Percentiles rank a stretch among this genome's conserved stretches.
Conservation (phyloP, 2,888 invertebrate species). For the Drosophila anomelani region DNA sequence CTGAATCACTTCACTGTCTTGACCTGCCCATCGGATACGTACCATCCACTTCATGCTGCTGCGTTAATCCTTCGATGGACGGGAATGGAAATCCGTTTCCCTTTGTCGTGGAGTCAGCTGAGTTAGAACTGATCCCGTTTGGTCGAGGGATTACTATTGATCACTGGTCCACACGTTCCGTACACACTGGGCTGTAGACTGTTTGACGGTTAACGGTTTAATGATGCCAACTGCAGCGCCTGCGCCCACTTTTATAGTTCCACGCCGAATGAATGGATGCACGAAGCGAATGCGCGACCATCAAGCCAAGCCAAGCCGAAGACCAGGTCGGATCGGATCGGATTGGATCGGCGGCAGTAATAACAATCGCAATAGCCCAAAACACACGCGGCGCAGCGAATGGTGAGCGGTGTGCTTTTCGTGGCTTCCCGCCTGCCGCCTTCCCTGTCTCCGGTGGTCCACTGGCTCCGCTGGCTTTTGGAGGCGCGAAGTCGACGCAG, state of each 20-base stretch:
- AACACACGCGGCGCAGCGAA: constrained; percentile 62
- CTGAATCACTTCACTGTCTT: constrained; percentile 22
- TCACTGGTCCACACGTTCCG: constrained; percentile 60
- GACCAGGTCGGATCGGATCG: constrained; percentile 28
- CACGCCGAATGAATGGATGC: constrained; percentile 61
- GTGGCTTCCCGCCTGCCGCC: constrained; percentile 17
- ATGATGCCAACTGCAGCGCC: constrained; percentile 83
- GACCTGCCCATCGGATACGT: constrained; percentile 66
- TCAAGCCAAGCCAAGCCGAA: constrained; percentile 33
- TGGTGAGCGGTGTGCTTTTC: constrained; percentile 68
- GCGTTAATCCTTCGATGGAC: constrained; percentile 54
- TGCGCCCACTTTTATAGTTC: constrained; percentile 84
- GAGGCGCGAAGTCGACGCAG: constrained; percentile 77
- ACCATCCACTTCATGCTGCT: constrained; percentile 83
- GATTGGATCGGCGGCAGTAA: constrained; percentile 52
- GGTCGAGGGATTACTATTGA: constrained; percentile 52
- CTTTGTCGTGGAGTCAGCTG: constrained; percentile 46
- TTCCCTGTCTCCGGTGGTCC: constrained; percentile 33
- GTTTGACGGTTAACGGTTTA: constrained; percentile 84
- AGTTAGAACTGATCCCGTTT: constrained; percentile 50
- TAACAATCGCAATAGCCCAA: constrained; percentile 78
- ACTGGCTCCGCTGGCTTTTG: constrained; percentile 51
- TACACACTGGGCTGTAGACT: constrained; percentile 60
- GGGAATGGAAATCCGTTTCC: constrained; percentile 50
- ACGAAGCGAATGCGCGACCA: constrained; percentile 44